These are phyloP conservation scores for Paedocypris sp. DNA, from an alignment of 2,113 vertebrate species.

Conservation along the genomic window DNA sequence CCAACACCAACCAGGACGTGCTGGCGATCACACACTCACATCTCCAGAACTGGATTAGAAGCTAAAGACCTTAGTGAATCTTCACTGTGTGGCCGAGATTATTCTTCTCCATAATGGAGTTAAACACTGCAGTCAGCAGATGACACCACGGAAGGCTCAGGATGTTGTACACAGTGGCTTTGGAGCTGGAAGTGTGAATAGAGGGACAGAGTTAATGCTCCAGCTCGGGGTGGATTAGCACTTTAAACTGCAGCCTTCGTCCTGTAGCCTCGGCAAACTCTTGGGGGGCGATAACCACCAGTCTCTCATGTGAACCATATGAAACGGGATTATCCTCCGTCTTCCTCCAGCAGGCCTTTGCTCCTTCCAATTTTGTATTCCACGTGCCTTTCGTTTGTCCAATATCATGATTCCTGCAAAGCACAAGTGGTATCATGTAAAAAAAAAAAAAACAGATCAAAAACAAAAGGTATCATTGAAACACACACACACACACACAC, in stretches of 20 bases:
- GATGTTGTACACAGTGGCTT: constrained; percentile 28
- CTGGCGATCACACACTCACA: constrained; percentile 17
- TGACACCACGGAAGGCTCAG: constrained; percentile 25
- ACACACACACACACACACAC: no score
- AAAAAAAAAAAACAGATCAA: no score
- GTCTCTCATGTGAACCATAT: constrained; percentile 13
- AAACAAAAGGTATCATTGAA: no score
- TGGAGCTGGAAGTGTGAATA: constrained; percentile 16
- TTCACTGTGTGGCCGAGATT: constrained; percentile 33
- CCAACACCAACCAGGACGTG: constrained; percentile 7
- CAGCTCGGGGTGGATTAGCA: constrained; percentile 24
- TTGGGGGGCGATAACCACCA: neutral
- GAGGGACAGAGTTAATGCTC: constrained; percentile 30
- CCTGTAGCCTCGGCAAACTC: constrained; percentile 23
- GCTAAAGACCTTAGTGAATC: constrained; percentile 18
- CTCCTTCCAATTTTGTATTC: neutral
- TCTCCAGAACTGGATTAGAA: constrained; percentile 24
- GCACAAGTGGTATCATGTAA: no score
- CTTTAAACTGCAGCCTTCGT: constrained; percentile 16
- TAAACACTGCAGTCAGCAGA: constrained; percentile 32
- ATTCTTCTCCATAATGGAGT: constrained; percentile 28
- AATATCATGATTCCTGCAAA: no score
- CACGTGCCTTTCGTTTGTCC: neutral
- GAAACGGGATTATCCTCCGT: constrained; percentile 1
- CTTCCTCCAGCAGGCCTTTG: neutral